Evolutionary conservation across 2,888 invertebrate genomes (phyloP), one percentile per base, ranked within the genome.

Genomic region (Orgyia antiqua): DNA sequence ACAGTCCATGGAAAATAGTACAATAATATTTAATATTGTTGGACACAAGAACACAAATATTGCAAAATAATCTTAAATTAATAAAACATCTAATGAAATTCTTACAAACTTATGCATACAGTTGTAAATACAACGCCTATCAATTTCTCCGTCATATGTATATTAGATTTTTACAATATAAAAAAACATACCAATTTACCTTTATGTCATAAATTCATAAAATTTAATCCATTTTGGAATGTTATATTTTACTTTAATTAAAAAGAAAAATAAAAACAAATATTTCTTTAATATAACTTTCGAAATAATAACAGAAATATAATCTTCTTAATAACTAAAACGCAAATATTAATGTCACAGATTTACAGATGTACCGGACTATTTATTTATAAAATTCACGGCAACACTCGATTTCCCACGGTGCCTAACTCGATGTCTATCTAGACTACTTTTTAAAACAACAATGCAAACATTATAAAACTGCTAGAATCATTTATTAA

Each of bases 1-100:
- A 78, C 71, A 77, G 72, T 79, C 80, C 84, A 86, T 84, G 79
- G 79, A 83, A 83, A 82, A 84, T 57, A 80, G 71, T 68, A 18
- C 7, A 8, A n/a, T n/a, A 57, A 59, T 66, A 66, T 74, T 75
- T 74, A 74, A 71, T 77, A n/a, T 61, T 54, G 64, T 66, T 68
- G 69, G 76, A 74, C 77, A 68, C 68, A 47, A 59, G 53, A 57
- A 52, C 50, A 55, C 44, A 51, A 47, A 43, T 35, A 51, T n/a
- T n/a, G n/a, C n/a, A n/a, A n/a, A n/a, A n/a, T n/a, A n/a, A n/a
- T n/a, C n/a, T n/a, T n/a, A n/a, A n/a, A n/a, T n/a, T n/a, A n/a
- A n/a, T n/a, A n/a, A n/a, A n/a, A 33, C 33, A 41, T 37, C 21
- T 31, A 27, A 30, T 31, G n/a, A n/a, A 30, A 39, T 20, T 27